These are phyloP conservation scores for Dinocampus coccinellae DNA, from an alignment of 2,888 invertebrate genomes.

Conservation along the genomic window DNA sequence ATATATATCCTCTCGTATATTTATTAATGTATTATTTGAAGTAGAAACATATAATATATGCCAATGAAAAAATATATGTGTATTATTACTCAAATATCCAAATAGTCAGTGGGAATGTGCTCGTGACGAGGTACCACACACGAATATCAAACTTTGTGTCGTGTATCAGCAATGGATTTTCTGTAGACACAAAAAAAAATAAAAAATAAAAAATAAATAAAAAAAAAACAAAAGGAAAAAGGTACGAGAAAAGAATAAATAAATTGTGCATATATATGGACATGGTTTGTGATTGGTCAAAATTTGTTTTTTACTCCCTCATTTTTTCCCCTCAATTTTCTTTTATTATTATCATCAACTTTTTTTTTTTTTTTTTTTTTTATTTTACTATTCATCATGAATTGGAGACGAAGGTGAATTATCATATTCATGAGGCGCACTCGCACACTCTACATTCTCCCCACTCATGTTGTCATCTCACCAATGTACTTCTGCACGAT, in stretches of 20 bases:
- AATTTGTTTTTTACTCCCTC: no score
- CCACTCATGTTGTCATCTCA: slow-evolving; percentile 67
- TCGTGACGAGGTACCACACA: slow-evolving; percentile 89
- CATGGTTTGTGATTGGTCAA: neutral
- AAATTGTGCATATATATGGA: neutral
- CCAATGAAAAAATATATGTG: slow-evolving; percentile 5
- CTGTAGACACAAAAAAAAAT: slow-evolving; percentile 69
- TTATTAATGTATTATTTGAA: neutral
- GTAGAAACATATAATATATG: neutral
- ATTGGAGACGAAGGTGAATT: neutral
- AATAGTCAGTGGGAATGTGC: slow-evolving; percentile 81
- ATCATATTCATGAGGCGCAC: slow-evolving; percentile 26
- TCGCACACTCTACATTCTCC: neutral
- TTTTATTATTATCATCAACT: neutral
- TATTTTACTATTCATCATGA: neutral
- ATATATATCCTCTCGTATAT: neutral
- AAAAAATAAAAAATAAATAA: neutral
- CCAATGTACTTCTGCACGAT: slow-evolving; percentile 93
- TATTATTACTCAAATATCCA: slow-evolving; percentile 83
- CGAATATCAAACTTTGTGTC: slow-evolving; percentile 93
- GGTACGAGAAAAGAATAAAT: neutral
- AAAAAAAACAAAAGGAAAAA: neutral
- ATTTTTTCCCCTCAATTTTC: neutral
- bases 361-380: slow-evolving; percentile 21
- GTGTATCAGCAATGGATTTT: slow-evolving; percentile 84